A percentile compares a stretch with the other conserved stretches of the same genome.
Evolutionary conservation across 2,113 vertebrate species (phyloP).

Genomic region (Meriones unguiculatus): DNA sequence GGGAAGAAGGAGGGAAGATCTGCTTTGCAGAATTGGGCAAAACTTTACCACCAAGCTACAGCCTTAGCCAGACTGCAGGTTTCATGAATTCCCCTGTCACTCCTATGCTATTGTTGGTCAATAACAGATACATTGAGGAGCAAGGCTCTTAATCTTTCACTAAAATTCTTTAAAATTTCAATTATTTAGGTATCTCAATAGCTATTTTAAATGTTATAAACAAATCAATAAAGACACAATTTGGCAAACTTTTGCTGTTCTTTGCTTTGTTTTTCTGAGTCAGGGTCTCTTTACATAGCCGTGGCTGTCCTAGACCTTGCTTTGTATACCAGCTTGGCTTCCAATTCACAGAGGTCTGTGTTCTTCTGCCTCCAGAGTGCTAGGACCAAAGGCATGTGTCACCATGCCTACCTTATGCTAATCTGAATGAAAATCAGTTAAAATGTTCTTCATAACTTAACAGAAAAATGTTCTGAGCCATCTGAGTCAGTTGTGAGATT

Average conservation of each 20-base stretch:
- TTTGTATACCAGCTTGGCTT: not conserved
- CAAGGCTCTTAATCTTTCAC: not conserved
- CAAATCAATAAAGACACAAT: not conserved
- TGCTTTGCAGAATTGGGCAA: too few species aligned
- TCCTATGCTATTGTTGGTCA: not conserved
- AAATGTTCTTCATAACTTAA: constrained; percentile 14
- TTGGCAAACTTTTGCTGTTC: not conserved
- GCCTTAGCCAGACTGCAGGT: not conserved
- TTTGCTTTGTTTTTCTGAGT: not conserved
- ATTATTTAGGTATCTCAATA: not conserved
- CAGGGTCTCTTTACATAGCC: not conserved
- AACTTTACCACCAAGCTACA: not conserved
- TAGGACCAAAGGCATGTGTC: not conserved
- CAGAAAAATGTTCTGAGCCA: constrained; percentile 16
- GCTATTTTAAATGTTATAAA: constrained; percentile 21
- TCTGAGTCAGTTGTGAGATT: not conserved
- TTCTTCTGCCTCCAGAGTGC: not conserved
- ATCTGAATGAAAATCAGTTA: constrained; percentile 40
- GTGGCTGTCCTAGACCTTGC: not conserved
- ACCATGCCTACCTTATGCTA: not conserved
- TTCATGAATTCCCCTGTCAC: not conserved
- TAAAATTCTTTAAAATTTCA: constrained; percentile 41
- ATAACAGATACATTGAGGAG: not conserved
- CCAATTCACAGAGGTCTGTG: not conserved
- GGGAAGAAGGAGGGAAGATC: not conserved